phyloP scores from a whole-genome alignment of 1,140 invertebrate species.

The Batillaria attramentaria region DNA sequence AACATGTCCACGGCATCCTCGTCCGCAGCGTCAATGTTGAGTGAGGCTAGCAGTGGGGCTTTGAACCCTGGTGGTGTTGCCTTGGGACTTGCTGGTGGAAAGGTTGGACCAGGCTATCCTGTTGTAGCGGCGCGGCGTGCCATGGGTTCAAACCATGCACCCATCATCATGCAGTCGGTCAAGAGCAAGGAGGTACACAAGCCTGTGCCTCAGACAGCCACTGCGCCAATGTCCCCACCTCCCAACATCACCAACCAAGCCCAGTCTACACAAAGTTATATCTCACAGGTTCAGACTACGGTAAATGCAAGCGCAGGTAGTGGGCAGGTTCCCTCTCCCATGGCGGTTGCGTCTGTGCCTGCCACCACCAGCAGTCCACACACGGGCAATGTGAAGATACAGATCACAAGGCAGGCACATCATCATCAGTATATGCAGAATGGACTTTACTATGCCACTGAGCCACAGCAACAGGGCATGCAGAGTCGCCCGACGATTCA shows the following conservation, averaged over 20 bases:
- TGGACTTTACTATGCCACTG: constrained; percentile 46
- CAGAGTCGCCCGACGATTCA: constrained; percentile 42
- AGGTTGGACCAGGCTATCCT: constrained; percentile 64
- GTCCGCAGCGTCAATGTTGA: constrained; percentile 84
- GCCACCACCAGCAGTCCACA: constrained; percentile 37
- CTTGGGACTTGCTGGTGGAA: constrained; percentile 4
- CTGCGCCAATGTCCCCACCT: constrained; percentile 84
- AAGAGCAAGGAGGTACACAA: constrained; percentile 91
- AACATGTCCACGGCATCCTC: constrained; percentile 42
- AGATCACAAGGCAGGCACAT: constrained; percentile 55
- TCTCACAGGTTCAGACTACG: constrained; percentile 40
- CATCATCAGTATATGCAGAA: constrained; percentile 32
- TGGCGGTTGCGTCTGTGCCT: neutral
- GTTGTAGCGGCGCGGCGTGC: constrained; percentile 63
- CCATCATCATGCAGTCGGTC: constrained; percentile 96
- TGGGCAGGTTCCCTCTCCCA: constrained; percentile 11
- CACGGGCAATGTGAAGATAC: constrained; percentile 59
- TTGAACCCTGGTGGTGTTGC: neutral
- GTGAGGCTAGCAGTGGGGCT: constrained; percentile 4
- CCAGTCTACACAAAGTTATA: constrained; percentile 42
- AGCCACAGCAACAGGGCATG: constrained; percentile 9
- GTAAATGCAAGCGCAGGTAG: constrained; percentile 26
- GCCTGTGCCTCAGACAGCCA: constrained; percentile 92
- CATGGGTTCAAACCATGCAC: constrained; percentile 79
- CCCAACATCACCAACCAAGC: constrained; percentile 7